A percentile compares a stretch with the other conserved stretches of the same genome.
phyloP scores from a whole-genome alignment of 1,140 invertebrate species.

The Anastatus disparis region DNA sequence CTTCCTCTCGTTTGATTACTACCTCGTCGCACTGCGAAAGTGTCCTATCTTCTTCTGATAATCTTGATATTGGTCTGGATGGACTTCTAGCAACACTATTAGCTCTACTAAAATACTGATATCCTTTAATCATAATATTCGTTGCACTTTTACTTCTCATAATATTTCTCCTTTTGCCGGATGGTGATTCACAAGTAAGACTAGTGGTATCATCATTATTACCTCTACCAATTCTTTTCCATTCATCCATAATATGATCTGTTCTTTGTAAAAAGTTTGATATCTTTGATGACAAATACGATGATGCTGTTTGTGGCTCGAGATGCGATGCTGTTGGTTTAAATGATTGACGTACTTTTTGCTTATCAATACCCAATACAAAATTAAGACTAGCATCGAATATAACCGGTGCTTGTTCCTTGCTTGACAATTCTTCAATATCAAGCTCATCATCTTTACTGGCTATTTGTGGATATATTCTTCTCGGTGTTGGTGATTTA shows the following conservation, averaged over 20 bases:
- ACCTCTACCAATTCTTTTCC: slow-evolving; percentile 74
- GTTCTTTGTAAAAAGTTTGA: slow-evolving; percentile 82
- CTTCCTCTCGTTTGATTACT: slow-evolving; percentile 30
- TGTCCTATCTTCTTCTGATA: slow-evolving; percentile 69
- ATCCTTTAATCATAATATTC: slow-evolving; percentile 83
- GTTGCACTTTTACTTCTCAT: slow-evolving; percentile 78
- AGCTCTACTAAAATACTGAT: slow-evolving; percentile 75
- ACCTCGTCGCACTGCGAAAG: slow-evolving; percentile 74
- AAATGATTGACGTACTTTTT: slow-evolving; percentile 75
- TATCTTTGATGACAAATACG: slow-evolving; percentile 79
- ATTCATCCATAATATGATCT: slow-evolving; percentile 87
- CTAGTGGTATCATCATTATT: slow-evolving; percentile 59
- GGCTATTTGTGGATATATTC: slow-evolving; percentile 37
- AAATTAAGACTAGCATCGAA: slow-evolving; percentile 85
- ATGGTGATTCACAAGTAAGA: neutral
- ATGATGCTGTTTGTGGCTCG: slow-evolving; percentile 79
- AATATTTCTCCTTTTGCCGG: slow-evolving; percentile 60
- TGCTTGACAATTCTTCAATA: slow-evolving; percentile 74
- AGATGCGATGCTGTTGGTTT: slow-evolving; percentile 77
- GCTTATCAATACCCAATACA: slow-evolving; percentile 76
- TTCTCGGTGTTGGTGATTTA: slow-evolving; percentile 22
- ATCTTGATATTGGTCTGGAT: slow-evolving; percentile 59
- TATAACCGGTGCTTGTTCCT: slow-evolving; percentile 80
- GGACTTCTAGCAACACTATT: slow-evolving; percentile 64
- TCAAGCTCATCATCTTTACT: slow-evolving; percentile 43